phyloP scores from a whole-genome alignment of 1,140 invertebrate genomes.

The Danaus plexippus region DNA sequence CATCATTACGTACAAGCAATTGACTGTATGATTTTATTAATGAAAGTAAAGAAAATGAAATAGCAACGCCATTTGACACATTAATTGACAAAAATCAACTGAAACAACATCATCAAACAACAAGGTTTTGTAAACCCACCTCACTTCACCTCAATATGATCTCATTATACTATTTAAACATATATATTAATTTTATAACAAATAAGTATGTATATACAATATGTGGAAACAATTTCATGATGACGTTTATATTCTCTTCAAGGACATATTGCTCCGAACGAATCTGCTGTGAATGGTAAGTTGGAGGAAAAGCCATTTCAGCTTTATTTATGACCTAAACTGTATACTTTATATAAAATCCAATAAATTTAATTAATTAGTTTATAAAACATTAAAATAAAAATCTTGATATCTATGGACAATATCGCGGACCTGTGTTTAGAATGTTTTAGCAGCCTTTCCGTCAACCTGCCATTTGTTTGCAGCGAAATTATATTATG shows the following conservation, averaged over 20 bases:
- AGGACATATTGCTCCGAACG: too few species aligned
- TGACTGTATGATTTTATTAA: constrained; percentile 33
- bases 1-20: constrained; percentile 51
- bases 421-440: too few species aligned
- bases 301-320: too few species aligned
- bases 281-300: too few species aligned
- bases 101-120: constrained; percentile 53
- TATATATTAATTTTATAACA: constrained; percentile 51
- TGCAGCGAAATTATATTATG: constrained; percentile 10
- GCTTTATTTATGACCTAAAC: too few species aligned
- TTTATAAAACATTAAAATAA: too few species aligned
- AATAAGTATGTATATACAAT: constrained; percentile 41
- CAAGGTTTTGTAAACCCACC: constrained; percentile 53
- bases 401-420: too few species aligned
- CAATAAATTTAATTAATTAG: too few species aligned
- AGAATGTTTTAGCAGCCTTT: constrained; percentile 4
- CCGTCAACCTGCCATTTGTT: constrained; percentile 6
- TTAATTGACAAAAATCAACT: constrained; percentile 66
- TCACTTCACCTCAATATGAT: constrained; percentile 29
- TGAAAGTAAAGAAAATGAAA: constrained; percentile 28
- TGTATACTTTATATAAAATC: too few species aligned
- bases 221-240: constrained; percentile 33
- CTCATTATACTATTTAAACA: constrained; percentile 20
- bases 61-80: constrained; percentile 43
- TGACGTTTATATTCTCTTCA: constrained; percentile 4